Evolutionary conservation across 2,888 invertebrate genomes (phyloP).

Genomic region (Crossocerus cetratus): DNA sequence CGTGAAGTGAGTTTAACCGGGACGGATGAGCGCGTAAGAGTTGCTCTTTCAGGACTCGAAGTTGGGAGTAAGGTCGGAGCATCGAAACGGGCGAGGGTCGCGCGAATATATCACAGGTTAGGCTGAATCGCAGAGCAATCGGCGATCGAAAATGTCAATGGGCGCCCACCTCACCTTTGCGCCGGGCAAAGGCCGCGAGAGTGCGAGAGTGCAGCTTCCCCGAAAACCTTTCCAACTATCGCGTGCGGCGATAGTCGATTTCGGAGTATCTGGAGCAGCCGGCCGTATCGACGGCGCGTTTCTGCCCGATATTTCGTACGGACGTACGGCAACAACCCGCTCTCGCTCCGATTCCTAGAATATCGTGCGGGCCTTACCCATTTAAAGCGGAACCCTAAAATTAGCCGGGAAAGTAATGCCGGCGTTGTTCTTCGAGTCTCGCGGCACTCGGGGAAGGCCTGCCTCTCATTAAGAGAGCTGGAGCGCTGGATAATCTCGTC

Average conservation of each 20-base stretch:
- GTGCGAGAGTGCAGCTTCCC: no score
- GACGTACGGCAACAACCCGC: constrained; percentile 18
- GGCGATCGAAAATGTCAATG: background rate
- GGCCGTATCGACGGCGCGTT: constrained; percentile 26
- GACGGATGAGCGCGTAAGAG: no score
- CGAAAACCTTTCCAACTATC: background rate
- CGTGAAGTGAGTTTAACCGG: no score
- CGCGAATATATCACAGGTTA: no score
- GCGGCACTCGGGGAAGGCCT: background rate
- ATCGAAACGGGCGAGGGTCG: no score
- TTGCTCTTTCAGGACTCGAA: no score
- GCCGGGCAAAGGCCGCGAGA: no score
- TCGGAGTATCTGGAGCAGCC: constrained; percentile 22
- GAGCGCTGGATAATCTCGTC: background rate
- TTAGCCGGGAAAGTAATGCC: background rate
- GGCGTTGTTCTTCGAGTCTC: background rate
- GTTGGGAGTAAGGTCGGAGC: no score
- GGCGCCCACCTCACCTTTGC: no score
- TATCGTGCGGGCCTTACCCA: constrained; percentile 7
- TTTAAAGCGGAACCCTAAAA: constrained; percentile 12
- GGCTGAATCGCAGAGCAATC: background rate
- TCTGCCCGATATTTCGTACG: constrained; percentile 25
- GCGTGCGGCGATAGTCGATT: constrained; percentile 6
- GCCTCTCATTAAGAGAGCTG: background rate
- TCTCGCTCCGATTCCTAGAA: constrained; percentile 29